A percentile compares a stretch with the other conserved stretches of the same genome.
These are phyloP conservation scores for Sylvietta virens DNA, from an alignment of 2,113 vertebrate genomes.

Conservation along the genomic window DNA sequence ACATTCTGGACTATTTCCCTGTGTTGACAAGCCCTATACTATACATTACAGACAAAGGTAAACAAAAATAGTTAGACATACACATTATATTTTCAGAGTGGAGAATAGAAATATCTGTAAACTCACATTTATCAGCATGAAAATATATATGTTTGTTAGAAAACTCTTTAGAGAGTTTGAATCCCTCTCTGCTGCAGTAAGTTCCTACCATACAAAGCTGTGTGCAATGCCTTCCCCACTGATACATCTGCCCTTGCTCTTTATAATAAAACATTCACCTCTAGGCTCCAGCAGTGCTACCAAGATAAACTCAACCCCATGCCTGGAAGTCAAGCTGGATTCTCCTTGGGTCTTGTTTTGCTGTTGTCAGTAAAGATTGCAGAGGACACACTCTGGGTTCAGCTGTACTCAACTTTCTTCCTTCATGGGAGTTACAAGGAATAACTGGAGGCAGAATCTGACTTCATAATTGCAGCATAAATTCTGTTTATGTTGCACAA, in stretches of 20 bases:
- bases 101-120: background rate
- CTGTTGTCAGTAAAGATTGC: background rate
- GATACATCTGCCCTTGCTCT: background rate
- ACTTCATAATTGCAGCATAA: conserved; percentile 38
- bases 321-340: background rate
- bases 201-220: background rate
- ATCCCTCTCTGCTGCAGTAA: background rate
- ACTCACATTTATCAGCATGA: background rate
- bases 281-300: background rate
- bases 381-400: background rate
- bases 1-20: background rate
- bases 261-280: background rate
- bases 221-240: background rate
- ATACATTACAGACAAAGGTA: background rate
- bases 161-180: background rate
- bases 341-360: background rate
- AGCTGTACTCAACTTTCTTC: background rate
- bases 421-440: background rate
- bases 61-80: background rate
- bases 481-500: conserved; percentile 41
- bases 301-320: background rate
- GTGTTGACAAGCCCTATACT: background rate
- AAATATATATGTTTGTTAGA: background rate
- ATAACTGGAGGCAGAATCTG: conserved; percentile 5
- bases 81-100: background rate